phyloP scores from a whole-genome alignment of 2,113 vertebrate species.

The Atherinomorus stipes region DNA sequence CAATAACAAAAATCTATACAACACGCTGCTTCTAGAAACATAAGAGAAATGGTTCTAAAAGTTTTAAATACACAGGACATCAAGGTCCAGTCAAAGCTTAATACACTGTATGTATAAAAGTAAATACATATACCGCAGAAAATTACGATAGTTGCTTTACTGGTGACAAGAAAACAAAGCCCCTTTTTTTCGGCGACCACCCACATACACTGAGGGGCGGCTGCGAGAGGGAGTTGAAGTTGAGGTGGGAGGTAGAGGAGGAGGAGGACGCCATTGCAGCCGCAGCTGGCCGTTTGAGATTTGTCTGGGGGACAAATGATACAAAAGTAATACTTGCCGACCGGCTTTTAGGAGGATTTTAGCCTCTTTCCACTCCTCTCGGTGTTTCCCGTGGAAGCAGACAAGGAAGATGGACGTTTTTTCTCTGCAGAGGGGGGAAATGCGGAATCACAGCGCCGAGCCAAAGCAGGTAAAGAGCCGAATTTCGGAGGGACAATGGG shows the following conservation, averaged over 20 bases:
- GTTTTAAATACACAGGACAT: background rate
- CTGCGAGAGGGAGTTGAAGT: constrained; percentile 41
- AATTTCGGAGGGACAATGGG: constrained; percentile 60
- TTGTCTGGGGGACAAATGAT: constrained; percentile 25
- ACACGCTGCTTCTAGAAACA: background rate
- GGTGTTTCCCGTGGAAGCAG: background rate
- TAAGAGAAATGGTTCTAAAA: background rate
- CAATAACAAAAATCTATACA: background rate
- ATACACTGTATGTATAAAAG: background rate
- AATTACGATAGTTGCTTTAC: background rate
- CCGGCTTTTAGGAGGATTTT: background rate
- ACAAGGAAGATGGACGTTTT: constrained; percentile 39
- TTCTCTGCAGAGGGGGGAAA: background rate
- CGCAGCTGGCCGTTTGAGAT: constrained; percentile 63
- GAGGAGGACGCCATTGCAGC: constrained; percentile 78
- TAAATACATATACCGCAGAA: background rate
- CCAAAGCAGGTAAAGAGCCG: constrained; percentile 59
- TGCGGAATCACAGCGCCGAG: constrained; percentile 41
- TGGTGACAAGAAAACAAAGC: constrained; percentile 7
- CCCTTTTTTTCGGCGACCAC: constrained; percentile 65
- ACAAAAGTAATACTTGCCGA: constrained; percentile 14
- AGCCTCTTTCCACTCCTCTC: background rate
- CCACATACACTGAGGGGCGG: constrained; percentile 61
- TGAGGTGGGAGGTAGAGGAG: constrained; percentile 30
- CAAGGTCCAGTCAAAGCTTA: background rate